Conservation (phyloP, 2,113 vertebrate genomes). For the Sterrhoptilus dennistouni region DNA sequence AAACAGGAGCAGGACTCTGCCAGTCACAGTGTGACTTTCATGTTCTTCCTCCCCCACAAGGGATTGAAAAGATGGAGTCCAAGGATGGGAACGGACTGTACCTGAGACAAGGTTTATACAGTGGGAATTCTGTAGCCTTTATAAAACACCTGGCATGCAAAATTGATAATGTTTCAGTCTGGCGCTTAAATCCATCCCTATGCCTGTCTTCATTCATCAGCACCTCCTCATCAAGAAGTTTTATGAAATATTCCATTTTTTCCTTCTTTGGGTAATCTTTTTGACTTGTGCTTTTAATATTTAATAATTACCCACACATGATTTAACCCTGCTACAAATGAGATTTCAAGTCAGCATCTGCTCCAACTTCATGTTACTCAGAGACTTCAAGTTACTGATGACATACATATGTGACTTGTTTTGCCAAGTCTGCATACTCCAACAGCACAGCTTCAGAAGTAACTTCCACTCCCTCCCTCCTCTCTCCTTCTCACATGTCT, state of each 20-base stretch:
- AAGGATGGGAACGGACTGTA: neutral
- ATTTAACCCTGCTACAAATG: constrained; percentile 60
- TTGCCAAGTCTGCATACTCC: constrained; percentile 9
- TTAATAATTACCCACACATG: constrained; percentile 63
- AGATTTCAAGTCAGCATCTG: constrained; percentile 65
- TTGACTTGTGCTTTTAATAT: constrained; percentile 66
- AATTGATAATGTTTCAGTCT: constrained; percentile 48
- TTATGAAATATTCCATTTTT: constrained; percentile 57
- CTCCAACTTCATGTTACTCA: constrained; percentile 41
- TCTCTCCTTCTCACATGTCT: neutral
- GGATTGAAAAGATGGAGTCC: neutral
- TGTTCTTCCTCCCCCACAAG: neutral
- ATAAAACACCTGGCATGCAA: constrained; percentile 47
- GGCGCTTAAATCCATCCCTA: neutral
- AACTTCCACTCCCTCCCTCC: neutral
- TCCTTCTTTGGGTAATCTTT: constrained; percentile 60
- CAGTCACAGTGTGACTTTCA: neutral
- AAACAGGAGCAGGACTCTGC: neutral
- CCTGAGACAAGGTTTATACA: neutral
- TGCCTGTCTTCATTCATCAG: constrained; percentile 61
- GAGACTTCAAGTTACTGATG: constrained; percentile 41
- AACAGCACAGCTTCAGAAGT: neutral
- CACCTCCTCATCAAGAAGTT: constrained; percentile 52
- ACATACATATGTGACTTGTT: constrained; percentile 45
- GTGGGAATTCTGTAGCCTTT: constrained; percentile 28